Evolutionary conservation across 35 echinoderm and acorn worm genomes (phyloP), one percentile per base, ranked within the genome.

Genomic region (Acanthaster planci): DNA sequence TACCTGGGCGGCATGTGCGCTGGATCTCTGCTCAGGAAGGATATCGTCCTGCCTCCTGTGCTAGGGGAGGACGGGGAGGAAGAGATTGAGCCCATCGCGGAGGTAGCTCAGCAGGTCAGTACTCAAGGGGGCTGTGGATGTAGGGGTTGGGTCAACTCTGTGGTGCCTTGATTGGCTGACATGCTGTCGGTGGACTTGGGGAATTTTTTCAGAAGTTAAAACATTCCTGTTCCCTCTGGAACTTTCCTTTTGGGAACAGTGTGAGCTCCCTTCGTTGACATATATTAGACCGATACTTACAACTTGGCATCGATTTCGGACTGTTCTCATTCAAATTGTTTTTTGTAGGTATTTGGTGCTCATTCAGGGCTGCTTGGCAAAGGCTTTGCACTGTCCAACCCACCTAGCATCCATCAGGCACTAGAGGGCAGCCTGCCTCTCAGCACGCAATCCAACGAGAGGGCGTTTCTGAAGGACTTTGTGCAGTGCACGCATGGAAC

Each of bases 1-100:
- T 89, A 94, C 56, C 88, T 99, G 18, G 96, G 96, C 39, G 96
- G 96, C 32, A 93, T 99, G 84, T 99, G 96, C 89, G 84, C 96
- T 37, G 85, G 92, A 42, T 90, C 96, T 0, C 78, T 99, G 37
- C 81, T 99, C 51, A 87, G 83, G 76, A 99, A 99, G 72, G 96
- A 99, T 32, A 88, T 99, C 52, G 53, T 78, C 64, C 85, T 94
- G 37, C 89, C 92, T 78, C 88, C 92, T 1, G 76, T 82, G 18
- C 53, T 78, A 0, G 78, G 29, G 19, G 91, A 90, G 6, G 89
- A 92, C 14, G 86, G 88, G 39, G 90, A 97, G 16, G 95, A 97
- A 39, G 95, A 97, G 3, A 78, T 90, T 39, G 95, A 97, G 85
- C 90, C 91, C 55, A 93, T 97, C 42, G 85, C 90, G 19, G 95